Evolutionary conservation across 2,888 invertebrate species (phyloP).

Genomic region (Iselma pallidipennis): DNA sequence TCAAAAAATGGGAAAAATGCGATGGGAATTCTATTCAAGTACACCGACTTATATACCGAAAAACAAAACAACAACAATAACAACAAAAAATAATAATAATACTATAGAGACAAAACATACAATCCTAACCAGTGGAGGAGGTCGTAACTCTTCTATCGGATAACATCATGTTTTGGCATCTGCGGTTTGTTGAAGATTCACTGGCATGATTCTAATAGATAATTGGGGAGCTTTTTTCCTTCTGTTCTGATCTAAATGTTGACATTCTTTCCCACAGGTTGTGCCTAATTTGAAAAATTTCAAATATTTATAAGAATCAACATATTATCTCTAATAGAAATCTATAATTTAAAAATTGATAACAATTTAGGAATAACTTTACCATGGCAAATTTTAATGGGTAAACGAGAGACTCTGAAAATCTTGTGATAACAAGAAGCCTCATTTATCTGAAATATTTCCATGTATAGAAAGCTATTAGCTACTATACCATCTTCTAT

Average conservation of each 20-base stretch:
- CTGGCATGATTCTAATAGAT: neutral
- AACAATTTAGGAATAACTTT: neutral
- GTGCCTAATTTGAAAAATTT: neutral
- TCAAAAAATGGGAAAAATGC: conserved; percentile 23
- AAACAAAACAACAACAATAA: neutral
- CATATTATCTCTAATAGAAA: too few species aligned
- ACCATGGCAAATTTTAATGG: neutral
- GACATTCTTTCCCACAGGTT: conserved; percentile 1
- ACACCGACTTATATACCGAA: neutral
- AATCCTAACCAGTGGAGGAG: neutral
- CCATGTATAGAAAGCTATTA: neutral
- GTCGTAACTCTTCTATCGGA: conserved; percentile 1
- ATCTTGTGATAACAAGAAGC: neutral
- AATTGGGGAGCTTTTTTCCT: neutral
- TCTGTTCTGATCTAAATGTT: neutral
- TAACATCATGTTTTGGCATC: conserved; percentile 1
- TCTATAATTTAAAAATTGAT: too few species aligned
- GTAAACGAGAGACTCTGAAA: neutral
- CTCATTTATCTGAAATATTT: neutral
- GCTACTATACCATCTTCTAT: neutral
- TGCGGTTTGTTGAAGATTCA: conserved; percentile 1
- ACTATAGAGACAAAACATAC: neutral
- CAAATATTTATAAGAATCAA: neutral
- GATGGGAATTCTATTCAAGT: conserved; percentile 20
- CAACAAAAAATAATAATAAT: neutral